Conservation (phyloP, 2,797 vertebrate genomes). For the Leptatherina wallacei region DNA sequence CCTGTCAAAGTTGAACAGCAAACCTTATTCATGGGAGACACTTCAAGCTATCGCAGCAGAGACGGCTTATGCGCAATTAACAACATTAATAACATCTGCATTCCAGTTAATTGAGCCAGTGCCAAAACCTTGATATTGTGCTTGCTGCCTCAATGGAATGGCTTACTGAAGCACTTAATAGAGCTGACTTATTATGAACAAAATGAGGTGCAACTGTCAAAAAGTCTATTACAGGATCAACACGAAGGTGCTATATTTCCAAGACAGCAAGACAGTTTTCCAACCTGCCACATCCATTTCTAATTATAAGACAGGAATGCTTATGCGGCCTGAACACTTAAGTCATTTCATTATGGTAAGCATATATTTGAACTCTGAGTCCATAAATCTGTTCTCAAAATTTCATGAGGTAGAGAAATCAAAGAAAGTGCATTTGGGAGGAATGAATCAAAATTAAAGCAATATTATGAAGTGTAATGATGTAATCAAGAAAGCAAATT, state of each 20-base stretch:
- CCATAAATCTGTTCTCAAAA: slow-evolving; percentile 13
- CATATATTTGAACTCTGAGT: slow-evolving; percentile 11
- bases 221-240: slow-evolving; percentile 15
- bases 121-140: neutral
- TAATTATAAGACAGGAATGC: slow-evolving; percentile 4
- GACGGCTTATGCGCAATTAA: slow-evolving; percentile 29
- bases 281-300: slow-evolving; percentile 3
- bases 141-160: slow-evolving; percentile 6
- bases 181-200: slow-evolving; percentile 10
- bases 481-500: neutral
- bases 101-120: slow-evolving; percentile 7
- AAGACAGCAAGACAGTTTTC: slow-evolving; percentile 5
- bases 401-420: slow-evolving; percentile 13
- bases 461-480: slow-evolving; percentile 2
- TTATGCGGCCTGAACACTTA: slow-evolving; percentile 12
- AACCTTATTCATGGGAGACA: slow-evolving; percentile 4
- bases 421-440: slow-evolving; percentile 14
- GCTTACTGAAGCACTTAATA: slow-evolving; percentile 28
- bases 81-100: slow-evolving; percentile 25
- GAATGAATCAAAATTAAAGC: slow-evolving; percentile 22
- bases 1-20: slow-evolving; percentile 5
- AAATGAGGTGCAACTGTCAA: slow-evolving; percentile 29
- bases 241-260: neutral
- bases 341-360: slow-evolving; percentile 10
- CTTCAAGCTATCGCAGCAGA: slow-evolving; percentile 27